Conservation (phyloP, 2,113 vertebrate species). For the Varanus komodoensis region DNA sequence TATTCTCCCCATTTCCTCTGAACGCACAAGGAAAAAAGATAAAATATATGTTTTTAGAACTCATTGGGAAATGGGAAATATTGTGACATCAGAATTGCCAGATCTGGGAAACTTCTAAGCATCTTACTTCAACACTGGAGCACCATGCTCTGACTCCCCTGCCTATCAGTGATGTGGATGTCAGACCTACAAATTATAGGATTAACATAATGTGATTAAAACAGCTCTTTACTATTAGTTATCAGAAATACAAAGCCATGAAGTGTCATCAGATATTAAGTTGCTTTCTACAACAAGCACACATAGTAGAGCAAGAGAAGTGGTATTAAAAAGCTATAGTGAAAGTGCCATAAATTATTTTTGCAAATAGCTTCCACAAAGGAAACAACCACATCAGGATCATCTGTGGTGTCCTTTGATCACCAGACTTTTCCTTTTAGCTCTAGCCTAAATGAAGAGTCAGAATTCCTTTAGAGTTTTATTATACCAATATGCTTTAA, state of each 20-base stretch:
- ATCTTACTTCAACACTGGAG: constrained; percentile 37
- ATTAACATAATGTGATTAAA: constrained; percentile 12
- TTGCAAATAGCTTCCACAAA: not conserved
- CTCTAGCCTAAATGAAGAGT: not conserved
- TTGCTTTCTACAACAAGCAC: constrained; percentile 62
- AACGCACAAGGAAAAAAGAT: not conserved
- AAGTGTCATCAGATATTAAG: constrained; percentile 43
- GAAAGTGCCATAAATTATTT: constrained; percentile 57
- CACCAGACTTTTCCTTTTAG: not conserved
- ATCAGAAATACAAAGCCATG: constrained; percentile 44
- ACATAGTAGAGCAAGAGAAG: constrained; percentile 57
- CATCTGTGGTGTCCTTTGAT: not conserved
- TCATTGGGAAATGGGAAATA: not conserved
- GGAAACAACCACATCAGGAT: not conserved
- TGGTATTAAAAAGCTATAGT: constrained; percentile 23
- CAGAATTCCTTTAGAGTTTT: not conserved
- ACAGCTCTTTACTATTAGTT: constrained; percentile 32
- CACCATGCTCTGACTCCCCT: constrained; percentile 48
- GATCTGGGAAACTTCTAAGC: not conserved
- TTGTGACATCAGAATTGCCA: not conserved
- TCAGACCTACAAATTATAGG: constrained; percentile 41
- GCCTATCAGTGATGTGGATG: constrained; percentile 58
- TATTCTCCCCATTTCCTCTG: not conserved
- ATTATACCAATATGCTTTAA: not conserved
- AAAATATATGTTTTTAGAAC: too few species aligned